phyloP scores from a whole-genome alignment of 2,797 vertebrate species.

The Eulemur rubriventer region DNA sequence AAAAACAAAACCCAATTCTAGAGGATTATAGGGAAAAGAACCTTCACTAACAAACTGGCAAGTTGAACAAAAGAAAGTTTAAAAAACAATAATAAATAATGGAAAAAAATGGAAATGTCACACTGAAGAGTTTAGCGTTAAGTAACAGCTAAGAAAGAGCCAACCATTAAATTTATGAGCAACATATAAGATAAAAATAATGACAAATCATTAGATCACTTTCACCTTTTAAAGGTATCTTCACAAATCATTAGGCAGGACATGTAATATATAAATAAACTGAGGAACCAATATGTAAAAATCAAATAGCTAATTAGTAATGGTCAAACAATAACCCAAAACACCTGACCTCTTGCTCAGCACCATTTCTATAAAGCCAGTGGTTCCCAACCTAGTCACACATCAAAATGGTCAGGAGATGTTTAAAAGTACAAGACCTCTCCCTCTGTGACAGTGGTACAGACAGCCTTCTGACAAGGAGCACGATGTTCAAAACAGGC shows the following conservation, averaged over 20 bases:
- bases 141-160: background rate
- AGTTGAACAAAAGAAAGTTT: background rate
- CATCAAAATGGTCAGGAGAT: background rate
- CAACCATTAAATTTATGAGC: background rate
- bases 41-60: background rate
- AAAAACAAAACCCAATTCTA: background rate
- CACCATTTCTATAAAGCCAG: background rate
- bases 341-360: background rate
- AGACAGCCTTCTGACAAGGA: background rate
- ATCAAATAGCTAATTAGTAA: background rate
- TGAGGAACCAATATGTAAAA: background rate
- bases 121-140: background rate
- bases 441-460: background rate
- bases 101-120: background rate
- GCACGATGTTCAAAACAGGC: background rate
- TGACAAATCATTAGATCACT: background rate
- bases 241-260: background rate
- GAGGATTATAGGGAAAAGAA: background rate
- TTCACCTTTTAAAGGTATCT: background rate
- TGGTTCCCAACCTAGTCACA: background rate
- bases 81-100: background rate
- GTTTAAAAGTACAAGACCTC: background rate
- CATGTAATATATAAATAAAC: background rate
- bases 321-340: background rate
- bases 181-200: background rate